Conservation (phyloP, 2,113 vertebrate genomes). For the Lycaon pictus region DNA sequence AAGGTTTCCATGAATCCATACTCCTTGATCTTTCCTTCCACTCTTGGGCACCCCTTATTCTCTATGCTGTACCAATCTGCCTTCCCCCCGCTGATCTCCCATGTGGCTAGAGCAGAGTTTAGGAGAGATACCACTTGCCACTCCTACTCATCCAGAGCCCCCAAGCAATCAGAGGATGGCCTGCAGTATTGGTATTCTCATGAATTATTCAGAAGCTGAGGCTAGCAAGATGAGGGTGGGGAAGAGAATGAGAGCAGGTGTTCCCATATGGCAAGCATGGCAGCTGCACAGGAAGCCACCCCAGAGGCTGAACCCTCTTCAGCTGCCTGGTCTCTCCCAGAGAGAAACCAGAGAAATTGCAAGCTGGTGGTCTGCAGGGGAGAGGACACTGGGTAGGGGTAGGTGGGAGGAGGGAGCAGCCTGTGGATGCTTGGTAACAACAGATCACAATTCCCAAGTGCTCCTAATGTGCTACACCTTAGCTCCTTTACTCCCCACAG, state of each 20-base stretch:
- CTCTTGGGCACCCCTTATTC: neutral
- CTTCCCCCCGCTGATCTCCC: neutral
- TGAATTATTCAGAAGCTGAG: constrained; percentile 43
- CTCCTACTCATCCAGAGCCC: neutral
- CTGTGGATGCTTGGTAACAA: neutral
- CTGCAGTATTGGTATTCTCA: neutral
- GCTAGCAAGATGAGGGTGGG: neutral
- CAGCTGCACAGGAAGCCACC: constrained; percentile 62
- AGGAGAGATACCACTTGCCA: neutral
- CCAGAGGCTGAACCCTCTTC: neutral
- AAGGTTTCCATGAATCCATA: neutral
- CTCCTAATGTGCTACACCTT: neutral
- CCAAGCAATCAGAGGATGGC: neutral
- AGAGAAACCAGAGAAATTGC: neutral
- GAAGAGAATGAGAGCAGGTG: constrained; percentile 37
- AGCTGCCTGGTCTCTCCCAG: constrained; percentile 13
- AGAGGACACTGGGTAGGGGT: neutral
- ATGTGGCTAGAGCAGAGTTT: neutral
- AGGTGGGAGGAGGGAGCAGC: neutral
- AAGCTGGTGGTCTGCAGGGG: neutral
- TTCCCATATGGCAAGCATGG: constrained; percentile 48
- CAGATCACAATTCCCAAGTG: neutral
- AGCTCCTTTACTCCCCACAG: neutral
- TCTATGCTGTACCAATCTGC: neutral
- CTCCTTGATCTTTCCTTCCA: neutral